Evolutionary conservation across 2,888 invertebrate genomes (phyloP).

Genomic region (Yponomeuta malinellus): DNA sequence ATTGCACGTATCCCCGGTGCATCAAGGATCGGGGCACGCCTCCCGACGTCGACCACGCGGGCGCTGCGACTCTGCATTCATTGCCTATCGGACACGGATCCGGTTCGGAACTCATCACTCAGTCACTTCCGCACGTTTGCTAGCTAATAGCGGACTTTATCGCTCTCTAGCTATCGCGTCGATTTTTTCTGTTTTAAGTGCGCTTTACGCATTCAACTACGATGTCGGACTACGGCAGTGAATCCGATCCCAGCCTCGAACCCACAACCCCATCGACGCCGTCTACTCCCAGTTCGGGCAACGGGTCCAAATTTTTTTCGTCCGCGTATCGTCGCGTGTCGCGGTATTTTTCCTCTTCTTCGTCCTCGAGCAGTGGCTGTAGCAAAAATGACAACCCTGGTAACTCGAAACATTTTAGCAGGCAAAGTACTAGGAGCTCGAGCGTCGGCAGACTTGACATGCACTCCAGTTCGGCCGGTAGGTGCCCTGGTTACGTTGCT

Average conservation of each 20-base stretch:
- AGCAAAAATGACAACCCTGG: background rate
- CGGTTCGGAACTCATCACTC: slow-evolving; percentile 6
- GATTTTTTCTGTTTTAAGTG: background rate
- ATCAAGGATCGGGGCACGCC: slow-evolving; percentile 33
- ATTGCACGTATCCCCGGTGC: slow-evolving; percentile 25
- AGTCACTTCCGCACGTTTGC: background rate
- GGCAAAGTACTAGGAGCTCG: background rate
- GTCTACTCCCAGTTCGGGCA: background rate
- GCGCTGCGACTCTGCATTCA: slow-evolving; percentile 33
- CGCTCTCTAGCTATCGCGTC: background rate
- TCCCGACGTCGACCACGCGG: slow-evolving; percentile 28
- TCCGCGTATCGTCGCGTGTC: background rate
- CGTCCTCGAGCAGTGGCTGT: background rate
- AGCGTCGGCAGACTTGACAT: background rate
- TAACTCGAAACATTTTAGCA: background rate
- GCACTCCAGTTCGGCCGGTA: background rate
- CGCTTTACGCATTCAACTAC: background rate
- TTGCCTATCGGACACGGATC: slow-evolving; percentile 17
- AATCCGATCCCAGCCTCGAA: background rate
- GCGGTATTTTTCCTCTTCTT: background rate
- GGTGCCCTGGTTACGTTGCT: no score
- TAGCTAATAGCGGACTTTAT: no score
- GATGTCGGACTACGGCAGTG: background rate
- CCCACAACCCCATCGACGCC: background rate
- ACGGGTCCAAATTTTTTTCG: background rate